Percentiles rank a stretch among this genome's conserved stretches.
Conservation (phyloP, 1,140 invertebrate genomes). For the Goniozus legneri region DNA sequence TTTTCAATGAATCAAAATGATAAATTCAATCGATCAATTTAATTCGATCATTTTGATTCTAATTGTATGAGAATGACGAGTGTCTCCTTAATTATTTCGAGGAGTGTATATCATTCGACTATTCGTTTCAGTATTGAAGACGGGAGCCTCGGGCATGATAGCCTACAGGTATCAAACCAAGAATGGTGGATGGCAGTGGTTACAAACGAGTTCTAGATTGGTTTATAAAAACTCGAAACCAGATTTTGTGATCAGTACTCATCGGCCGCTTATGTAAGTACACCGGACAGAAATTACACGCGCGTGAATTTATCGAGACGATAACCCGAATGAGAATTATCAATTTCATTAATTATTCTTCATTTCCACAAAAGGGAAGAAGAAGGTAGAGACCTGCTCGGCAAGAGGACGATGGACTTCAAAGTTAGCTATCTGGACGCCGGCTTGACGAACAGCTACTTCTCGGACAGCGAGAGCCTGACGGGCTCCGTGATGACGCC, state of each 20-base stretch:
- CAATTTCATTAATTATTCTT: too few species aligned
- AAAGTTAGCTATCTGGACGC: constrained; percentile 96
- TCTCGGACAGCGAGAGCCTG: constrained; percentile 81
- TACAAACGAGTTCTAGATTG: constrained; percentile 94
- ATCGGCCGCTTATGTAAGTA: constrained; percentile 93
- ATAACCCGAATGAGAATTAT: too few species aligned
- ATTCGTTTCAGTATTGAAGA: constrained; percentile 86
- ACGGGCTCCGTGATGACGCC: constrained; percentile 59
- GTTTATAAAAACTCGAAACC: constrained; percentile 99
- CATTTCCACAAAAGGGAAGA: too few species aligned
- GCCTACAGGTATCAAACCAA: constrained; percentile 95
- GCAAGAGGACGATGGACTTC: constrained; percentile 97
- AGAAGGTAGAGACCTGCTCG: constrained; percentile 92
- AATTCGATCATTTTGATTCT: too few species aligned
- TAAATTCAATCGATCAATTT: too few species aligned
- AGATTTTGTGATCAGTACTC: constrained; percentile 97
- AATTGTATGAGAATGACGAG: too few species aligned
- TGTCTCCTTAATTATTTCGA: too few species aligned
- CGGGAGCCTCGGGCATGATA: constrained; percentile 96
- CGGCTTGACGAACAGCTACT: constrained; percentile 84
- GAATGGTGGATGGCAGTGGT: constrained; percentile 94
- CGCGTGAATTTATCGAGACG: too few species aligned
- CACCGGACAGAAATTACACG: too few species aligned
- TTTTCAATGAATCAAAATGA: too few species aligned
- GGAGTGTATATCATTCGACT: background rate